phyloP scores from a whole-genome alignment of 2,113 vertebrate species.

The Rhinolophus sinicus region DNA sequence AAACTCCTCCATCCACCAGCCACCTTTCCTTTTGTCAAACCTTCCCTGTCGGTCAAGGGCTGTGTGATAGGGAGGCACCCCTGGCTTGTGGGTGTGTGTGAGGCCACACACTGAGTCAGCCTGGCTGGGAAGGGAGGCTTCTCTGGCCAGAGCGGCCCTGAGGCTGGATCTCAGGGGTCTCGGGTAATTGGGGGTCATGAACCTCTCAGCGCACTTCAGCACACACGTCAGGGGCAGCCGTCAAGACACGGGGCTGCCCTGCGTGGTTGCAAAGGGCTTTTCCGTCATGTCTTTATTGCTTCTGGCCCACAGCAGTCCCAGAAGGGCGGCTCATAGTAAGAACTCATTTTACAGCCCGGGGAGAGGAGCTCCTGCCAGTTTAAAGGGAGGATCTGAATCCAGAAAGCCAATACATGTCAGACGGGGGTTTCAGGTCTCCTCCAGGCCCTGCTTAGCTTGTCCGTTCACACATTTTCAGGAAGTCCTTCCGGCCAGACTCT shows the following conservation, averaged over 20 bases:
- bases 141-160: no score
- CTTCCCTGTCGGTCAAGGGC: not conserved
- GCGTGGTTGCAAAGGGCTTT: slow-evolving; percentile 4
- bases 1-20: not conserved
- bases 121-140: no score
- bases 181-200: not conserved
- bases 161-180: not conserved
- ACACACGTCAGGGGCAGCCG: not conserved
- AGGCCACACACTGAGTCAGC: not conserved
- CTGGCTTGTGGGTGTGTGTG: not conserved
- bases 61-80: not conserved
- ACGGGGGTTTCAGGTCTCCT: not conserved
- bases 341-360: slow-evolving; percentile 13
- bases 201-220: not conserved
- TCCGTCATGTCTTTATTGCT: slow-evolving; percentile 46
- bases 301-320: not conserved
- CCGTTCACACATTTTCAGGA: not conserved
- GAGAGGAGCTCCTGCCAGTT: not conserved
- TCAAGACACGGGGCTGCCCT: not conserved
- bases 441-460: not conserved
- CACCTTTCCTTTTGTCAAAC: not conserved
- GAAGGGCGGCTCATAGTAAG: not conserved
- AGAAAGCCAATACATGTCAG: not conserved
- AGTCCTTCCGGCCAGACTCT: not conserved
- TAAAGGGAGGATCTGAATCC: not conserved